phyloP scores from a whole-genome alignment of 2,888 invertebrate genomes.

The Cephonodes hylas region DNA sequence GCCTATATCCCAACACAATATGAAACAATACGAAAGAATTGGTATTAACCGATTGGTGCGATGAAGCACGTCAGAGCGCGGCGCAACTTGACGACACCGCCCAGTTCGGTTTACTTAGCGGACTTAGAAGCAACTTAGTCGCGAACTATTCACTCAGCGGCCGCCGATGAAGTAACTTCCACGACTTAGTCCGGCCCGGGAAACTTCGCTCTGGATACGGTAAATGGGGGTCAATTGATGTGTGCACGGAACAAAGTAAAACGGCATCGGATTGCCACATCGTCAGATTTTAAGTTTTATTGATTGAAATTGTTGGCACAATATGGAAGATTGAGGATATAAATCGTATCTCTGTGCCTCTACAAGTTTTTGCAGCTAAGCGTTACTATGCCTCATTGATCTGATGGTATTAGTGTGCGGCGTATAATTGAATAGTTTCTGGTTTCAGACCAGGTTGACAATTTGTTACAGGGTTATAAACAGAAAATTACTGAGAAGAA shows the following conservation, averaged over 20 bases:
- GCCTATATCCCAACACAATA: neutral
- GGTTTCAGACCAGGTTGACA: too few species aligned
- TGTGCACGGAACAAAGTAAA: neutral
- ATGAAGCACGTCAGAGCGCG: slow-evolving; percentile 8
- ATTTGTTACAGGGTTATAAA: too few species aligned
- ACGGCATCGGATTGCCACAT: too few species aligned
- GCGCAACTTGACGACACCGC: slow-evolving; percentile 10
- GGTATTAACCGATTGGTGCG: slow-evolving; percentile 15
- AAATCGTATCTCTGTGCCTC: too few species aligned
- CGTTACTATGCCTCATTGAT: too few species aligned
- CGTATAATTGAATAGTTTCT: too few species aligned
- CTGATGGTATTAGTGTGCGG: too few species aligned
- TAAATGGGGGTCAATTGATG: slow-evolving; percentile 5
- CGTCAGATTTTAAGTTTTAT: neutral
- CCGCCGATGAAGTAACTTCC: slow-evolving; percentile 34
- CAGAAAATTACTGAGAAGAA: too few species aligned
- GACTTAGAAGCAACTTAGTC: slow-evolving; percentile 36
- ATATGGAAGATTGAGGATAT: too few species aligned
- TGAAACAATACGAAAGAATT: neutral
- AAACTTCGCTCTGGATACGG: slow-evolving; percentile 10
- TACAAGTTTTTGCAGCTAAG: too few species aligned
- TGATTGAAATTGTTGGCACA: too few species aligned
- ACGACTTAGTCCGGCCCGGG: slow-evolving; percentile 6
- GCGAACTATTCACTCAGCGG: slow-evolving; percentile 51
- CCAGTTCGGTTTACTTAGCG: slow-evolving; percentile 32